Evolutionary conservation across 2,797 vertebrate species (phyloP).

Genomic region (Octomys mimax): DNA sequence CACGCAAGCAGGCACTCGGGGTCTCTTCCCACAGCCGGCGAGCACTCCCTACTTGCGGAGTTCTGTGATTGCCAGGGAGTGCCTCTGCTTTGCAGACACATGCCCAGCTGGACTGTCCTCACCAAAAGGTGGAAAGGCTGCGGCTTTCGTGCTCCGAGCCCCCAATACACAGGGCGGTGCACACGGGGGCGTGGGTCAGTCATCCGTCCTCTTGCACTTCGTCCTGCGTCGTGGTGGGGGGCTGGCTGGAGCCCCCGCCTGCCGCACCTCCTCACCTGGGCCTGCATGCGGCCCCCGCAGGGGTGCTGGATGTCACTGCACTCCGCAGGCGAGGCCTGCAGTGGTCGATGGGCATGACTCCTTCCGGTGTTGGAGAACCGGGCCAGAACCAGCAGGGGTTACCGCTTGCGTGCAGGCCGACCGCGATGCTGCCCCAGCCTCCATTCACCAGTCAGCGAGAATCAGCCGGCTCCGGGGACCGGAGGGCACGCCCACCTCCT

Average conservation of each 20-base stretch:
- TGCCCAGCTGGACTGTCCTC: neutral
- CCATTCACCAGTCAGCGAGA: neutral
- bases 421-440: neutral
- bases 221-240: neutral
- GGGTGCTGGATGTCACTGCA: neutral
- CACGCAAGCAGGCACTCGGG: neutral
- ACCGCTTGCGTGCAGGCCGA: neutral
- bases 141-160: neutral
- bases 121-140: neutral
- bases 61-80: neutral
- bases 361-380: neutral
- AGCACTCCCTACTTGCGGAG: neutral
- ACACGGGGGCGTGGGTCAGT: no score
- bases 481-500: neutral
- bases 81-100: neutral
- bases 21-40: neutral
- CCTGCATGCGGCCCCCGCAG: neutral
- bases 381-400: neutral
- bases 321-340: neutral
- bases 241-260: neutral
- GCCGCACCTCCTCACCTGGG: neutral
- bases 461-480: neutral
- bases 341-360: neutral
- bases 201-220: neutral
- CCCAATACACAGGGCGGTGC: neutral